Base-by-base conservation (phyloP, 2,888 invertebrate species). In the Octonoba sinensis region DNA sequence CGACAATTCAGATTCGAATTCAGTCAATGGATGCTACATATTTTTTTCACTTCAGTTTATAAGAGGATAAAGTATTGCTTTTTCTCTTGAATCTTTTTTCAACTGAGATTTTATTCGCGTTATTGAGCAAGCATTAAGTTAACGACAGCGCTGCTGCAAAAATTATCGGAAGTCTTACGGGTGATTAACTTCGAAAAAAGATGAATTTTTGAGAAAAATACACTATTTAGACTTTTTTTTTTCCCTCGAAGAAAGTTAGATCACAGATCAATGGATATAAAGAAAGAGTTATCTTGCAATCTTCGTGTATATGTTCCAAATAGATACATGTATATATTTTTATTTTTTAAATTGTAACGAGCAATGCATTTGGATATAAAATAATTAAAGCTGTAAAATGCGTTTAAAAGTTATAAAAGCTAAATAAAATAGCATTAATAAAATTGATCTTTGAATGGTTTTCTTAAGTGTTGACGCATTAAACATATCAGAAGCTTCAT, bases 111-210 rank as follows among this genome's bases (percentile, higher is more conserved):
- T 67, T 62, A 44, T 20, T n/a, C 79, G 72, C 67, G 62, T 67
- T 79, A 73, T 79, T 73, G 73, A 79, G 56, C 79, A 79, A 44
- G 46, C 66, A 67, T 79, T 73, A 60, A 73, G 65, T 67, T 79
- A 79, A 73, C 66, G 79, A 79, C 66, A 54, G 56, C 51, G 27
- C 47, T 64, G 62, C 67, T 79, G 72, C 51, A 60, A 67, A 62
- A 79, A 79, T 79, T 79, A 79, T 79, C 59, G 79, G 78, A 72
- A 67, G 66, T 59, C 24, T 73, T 54, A 60, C 62, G 67, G 79
- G 59, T 79, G 79, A 73, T 73, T 79, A 62, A 62, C 67, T 67
- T 27, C 54, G 46, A 59, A 67, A 69, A 24, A 62, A 54, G 47
- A 66, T 49, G 60, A 16, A 47, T 27, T 62, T 62, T 36, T 3